Conservation (phyloP, 2,797 vertebrate genomes). For the Rhodeus uyekii region DNA sequence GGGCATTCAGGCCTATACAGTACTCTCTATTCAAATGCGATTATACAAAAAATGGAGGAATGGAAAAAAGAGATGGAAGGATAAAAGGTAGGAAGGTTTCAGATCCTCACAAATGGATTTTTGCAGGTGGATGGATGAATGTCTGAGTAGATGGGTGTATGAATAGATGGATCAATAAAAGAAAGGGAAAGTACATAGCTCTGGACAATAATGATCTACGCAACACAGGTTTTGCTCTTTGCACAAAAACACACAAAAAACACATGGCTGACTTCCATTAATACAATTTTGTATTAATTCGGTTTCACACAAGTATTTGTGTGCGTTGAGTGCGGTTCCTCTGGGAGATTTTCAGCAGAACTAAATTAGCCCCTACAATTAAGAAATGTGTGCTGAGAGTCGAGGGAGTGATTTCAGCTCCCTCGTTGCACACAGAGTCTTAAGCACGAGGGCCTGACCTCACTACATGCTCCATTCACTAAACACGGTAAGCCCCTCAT, state of each 20-base stretch:
- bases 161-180: slow-evolving; percentile 23
- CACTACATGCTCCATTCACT: slow-evolving; percentile 32
- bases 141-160: neutral
- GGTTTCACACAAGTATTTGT: slow-evolving; percentile 9
- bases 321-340: neutral
- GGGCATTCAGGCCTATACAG: neutral
- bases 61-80: slow-evolving; percentile 2
- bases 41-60: slow-evolving; percentile 22
- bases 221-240: neutral
- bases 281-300: neutral
- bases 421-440: slow-evolving; percentile 17
- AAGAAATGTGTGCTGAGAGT: slow-evolving; percentile 31
- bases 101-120: slow-evolving; percentile 21
- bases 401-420: slow-evolving; percentile 28
- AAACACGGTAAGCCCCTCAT: slow-evolving; percentile 45
- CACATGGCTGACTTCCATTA: neutral
- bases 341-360: slow-evolving; percentile 5
- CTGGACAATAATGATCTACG: neutral
- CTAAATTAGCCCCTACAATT: slow-evolving; percentile 42
- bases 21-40: neutral
- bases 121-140: slow-evolving; percentile 28
- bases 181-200: neutral
- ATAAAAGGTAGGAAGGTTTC: slow-evolving; percentile 13
- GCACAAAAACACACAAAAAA: no score
- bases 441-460: slow-evolving; percentile 24